phyloP scores from a whole-genome alignment of 2,113 vertebrate genomes.

The Equus quagga region DNA sequence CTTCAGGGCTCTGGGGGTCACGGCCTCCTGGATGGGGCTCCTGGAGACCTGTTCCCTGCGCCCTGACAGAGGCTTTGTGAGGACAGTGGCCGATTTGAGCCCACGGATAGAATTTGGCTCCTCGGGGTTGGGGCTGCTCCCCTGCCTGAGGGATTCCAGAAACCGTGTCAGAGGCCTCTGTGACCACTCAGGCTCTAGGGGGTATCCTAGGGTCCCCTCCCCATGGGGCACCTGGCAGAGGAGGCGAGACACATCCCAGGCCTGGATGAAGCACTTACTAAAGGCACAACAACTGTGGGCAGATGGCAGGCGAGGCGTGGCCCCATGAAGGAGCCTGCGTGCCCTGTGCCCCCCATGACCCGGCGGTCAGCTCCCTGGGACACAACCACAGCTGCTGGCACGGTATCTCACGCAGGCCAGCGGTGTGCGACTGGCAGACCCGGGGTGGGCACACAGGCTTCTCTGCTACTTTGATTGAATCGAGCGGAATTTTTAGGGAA shows the following conservation, averaged over 20 bases:
- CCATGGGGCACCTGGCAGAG: background rate
- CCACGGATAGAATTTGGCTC: background rate
- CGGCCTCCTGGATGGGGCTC: too few relatives aligned
- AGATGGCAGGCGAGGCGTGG: background rate
- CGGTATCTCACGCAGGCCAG: background rate
- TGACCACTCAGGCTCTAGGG: background rate
- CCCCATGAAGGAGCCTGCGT: rapidly evolving
- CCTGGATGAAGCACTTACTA: too few relatives aligned
- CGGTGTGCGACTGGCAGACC: background rate
- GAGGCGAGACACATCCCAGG: too few relatives aligned
- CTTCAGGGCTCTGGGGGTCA: background rate
- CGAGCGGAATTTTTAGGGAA: background rate
- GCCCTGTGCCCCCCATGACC: background rate
- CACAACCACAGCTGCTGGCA: rapidly evolving
- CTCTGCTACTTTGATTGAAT: too few relatives aligned
- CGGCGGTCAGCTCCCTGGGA: background rate
- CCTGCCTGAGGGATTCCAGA: background rate
- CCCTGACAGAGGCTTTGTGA: background rate
- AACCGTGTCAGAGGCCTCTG: background rate
- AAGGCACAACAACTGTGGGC: rapidly evolving
- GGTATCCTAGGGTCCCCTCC: background rate
- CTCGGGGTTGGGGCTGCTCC: background rate
- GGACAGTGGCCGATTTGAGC: background rate
- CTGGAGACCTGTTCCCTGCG: background rate
- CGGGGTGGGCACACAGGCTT: background rate